Evolutionary conservation across 2,113 vertebrate genomes (phyloP).

Genomic region (Neotragus moschatus): DNA sequence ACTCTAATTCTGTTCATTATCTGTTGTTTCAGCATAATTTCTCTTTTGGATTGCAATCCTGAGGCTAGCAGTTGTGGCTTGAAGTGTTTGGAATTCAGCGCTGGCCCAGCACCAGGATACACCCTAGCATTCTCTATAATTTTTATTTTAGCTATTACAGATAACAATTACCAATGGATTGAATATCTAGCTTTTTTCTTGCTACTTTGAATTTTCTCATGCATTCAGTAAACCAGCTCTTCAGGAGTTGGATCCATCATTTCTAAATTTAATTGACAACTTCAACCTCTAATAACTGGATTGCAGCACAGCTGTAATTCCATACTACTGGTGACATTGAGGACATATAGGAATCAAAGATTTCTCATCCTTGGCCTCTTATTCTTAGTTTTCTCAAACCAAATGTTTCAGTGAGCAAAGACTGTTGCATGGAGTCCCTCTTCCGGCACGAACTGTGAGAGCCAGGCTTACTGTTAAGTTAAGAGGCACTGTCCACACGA

Average conservation of each 20-base stretch:
- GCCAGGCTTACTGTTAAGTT: not conserved
- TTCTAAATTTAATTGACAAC: not conserved
- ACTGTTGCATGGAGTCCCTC: not conserved
- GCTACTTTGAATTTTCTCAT: not conserved
- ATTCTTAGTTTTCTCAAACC: not conserved
- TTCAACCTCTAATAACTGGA: not conserved
- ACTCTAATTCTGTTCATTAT: not conserved
- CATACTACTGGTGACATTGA: not conserved
- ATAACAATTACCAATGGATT: not conserved
- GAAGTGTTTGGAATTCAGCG: not conserved
- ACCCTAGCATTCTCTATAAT: not conserved
- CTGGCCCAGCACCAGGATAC: not conserved
- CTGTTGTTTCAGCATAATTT: not conserved
- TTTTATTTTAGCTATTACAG: not conserved
- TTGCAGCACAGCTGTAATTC: not conserved
- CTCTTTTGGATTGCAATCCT: too few species aligned
- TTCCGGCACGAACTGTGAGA: not conserved
- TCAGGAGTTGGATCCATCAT: not conserved
- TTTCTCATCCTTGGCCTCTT: not conserved
- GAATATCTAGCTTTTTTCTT: not conserved
- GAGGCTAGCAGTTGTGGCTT: not conserved
- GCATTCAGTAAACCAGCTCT: not conserved
- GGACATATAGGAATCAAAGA: not conserved
- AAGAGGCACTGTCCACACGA: not conserved
- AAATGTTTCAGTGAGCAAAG: not conserved